Evolutionary conservation across 2,888 invertebrate species (phyloP).

Genomic region (Adelphocoris suturalis): DNA sequence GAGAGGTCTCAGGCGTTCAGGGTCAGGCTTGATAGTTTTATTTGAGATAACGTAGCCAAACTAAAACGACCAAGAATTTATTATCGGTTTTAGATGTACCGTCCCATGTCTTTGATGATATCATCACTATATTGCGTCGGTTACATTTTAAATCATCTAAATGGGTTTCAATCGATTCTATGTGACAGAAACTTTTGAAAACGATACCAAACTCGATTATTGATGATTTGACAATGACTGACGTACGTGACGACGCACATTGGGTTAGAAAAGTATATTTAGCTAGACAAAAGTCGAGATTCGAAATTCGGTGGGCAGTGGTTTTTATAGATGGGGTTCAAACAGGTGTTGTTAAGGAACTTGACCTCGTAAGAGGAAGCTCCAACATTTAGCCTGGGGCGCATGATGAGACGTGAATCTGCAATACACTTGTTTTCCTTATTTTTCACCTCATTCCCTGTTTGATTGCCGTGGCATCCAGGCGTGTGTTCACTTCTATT

Average conservation of each 20-base stretch:
- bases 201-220: too few species aligned
- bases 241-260: not conserved
- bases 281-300: not conserved
- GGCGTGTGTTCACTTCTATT: not conserved
- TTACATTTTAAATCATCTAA: too few species aligned
- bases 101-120: too few species aligned
- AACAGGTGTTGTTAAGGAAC: not conserved
- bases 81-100: too few species aligned
- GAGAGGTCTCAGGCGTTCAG: constrained; percentile 33
- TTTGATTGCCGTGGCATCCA: not conserved
- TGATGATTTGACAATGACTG: not conserved
- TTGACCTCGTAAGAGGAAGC: too few species aligned
- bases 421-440: not conserved
- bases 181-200: too few species aligned
- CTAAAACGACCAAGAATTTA: too few species aligned
- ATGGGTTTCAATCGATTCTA: too few species aligned
- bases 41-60: constrained; percentile 50
- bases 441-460: not conserved
- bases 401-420: not conserved
- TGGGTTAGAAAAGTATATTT: not conserved
- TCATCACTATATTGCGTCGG: too few species aligned
- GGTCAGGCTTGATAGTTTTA: constrained; percentile 61
- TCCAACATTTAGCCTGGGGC: not conserved
- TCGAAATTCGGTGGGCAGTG: not conserved
- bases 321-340: not conserved